Evolutionary conservation across 2,113 vertebrate genomes (phyloP).

Genomic region (Bubalus kerabau): DNA sequence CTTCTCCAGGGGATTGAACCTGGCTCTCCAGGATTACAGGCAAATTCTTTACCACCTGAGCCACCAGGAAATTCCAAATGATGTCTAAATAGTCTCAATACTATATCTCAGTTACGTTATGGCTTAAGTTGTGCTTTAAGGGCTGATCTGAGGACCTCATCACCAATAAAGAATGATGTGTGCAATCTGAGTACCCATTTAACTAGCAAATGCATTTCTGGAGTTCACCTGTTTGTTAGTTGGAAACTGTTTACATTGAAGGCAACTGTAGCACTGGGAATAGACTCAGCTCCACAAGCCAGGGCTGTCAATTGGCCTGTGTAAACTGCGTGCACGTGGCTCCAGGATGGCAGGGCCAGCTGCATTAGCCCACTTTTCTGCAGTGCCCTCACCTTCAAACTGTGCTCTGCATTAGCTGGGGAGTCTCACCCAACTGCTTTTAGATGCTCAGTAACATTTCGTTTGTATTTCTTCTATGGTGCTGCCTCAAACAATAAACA

Average conservation of each 20-base stretch:
- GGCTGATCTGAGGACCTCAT: background rate
- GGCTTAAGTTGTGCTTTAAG: background rate
- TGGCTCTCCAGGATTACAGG: background rate
- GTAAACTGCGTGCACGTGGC: background rate
- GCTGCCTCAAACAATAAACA: background rate
- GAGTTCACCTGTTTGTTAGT: background rate
- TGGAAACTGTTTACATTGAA: background rate
- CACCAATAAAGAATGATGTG: background rate
- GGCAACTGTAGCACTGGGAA: background rate
- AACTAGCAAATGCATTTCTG: background rate
- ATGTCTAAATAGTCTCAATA: background rate
- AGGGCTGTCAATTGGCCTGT: background rate
- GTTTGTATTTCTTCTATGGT: background rate
- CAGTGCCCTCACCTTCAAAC: background rate
- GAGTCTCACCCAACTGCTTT: rapidly evolving
- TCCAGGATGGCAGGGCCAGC: background rate
- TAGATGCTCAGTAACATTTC: background rate
- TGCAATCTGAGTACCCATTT: background rate
- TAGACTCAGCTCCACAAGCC: background rate
- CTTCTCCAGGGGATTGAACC: background rate
- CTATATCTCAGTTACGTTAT: background rate
- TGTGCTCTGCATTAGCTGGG: rapidly evolving
- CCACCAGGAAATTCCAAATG: background rate
- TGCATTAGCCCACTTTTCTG: background rate
- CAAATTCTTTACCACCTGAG: background rate